phyloP scores from a whole-genome alignment of 1,140 invertebrate genomes.

The Chlorops oryzae region DNA sequence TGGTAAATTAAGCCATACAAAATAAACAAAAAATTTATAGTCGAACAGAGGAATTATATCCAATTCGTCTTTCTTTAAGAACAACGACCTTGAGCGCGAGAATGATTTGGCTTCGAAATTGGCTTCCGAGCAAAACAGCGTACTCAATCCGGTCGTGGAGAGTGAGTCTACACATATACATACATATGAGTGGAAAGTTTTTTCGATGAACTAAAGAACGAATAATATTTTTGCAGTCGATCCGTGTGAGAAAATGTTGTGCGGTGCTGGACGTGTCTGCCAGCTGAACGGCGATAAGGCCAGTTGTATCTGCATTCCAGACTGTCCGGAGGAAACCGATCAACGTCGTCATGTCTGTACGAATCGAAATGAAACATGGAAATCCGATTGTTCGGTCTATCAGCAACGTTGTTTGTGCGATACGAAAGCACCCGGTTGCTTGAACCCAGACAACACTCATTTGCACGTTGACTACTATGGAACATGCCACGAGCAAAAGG shows the following conservation, averaged over 20 bases:
- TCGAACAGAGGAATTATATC: not conserved
- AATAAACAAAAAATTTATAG: not conserved
- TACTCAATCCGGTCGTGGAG: slow-evolving; percentile 36
- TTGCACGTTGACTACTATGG: slow-evolving; percentile 92
- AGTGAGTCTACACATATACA: no score
- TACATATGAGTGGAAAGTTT: no score
- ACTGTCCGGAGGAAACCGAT: slow-evolving; percentile 74
- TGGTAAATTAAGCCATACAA: slow-evolving; percentile 27
- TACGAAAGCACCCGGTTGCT: slow-evolving; percentile 66
- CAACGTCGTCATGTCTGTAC: slow-evolving; percentile 78
- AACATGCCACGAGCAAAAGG: slow-evolving; percentile 67
- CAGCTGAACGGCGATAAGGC: slow-evolving; percentile 69
- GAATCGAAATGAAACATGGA: slow-evolving; percentile 89
- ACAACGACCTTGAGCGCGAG: slow-evolving; percentile 38
- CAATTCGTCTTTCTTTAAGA: slow-evolving; percentile 21
- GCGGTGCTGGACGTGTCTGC: slow-evolving; percentile 83
- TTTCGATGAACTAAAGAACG: no score
- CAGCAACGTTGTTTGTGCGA: slow-evolving; percentile 84
- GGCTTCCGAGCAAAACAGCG: slow-evolving; percentile 28
- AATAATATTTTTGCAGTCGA: no score
- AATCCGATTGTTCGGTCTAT: slow-evolving; percentile 87
- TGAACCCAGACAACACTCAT: slow-evolving; percentile 68
- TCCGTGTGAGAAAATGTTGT: slow-evolving; percentile 79
- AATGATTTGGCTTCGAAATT: slow-evolving; percentile 36
- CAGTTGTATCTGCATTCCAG: slow-evolving; percentile 77